phyloP scores from a whole-genome alignment of 2,113 vertebrate species.

The Entelurus aequoreus region DNA sequence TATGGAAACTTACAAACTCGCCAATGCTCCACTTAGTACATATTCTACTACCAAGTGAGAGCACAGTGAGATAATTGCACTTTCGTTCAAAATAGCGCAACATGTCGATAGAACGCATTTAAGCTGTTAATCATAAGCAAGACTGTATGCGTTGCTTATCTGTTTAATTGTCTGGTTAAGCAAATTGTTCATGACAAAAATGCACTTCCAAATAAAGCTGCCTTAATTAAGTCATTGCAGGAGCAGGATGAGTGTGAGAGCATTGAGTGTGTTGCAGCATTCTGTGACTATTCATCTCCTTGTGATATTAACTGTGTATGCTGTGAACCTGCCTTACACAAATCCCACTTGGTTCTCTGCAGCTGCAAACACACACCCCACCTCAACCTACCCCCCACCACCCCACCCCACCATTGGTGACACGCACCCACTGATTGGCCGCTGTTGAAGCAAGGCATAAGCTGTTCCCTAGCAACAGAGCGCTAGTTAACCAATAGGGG shows the following conservation, averaged over 20 bases:
- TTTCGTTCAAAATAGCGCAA: neutral
- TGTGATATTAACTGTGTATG: conserved; percentile 49
- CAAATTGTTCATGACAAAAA: neutral
- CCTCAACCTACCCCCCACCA: conserved; percentile 29
- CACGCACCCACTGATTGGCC: conserved; percentile 66
- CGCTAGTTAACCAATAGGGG: conserved; percentile 66
- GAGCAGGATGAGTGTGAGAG: conserved; percentile 7
- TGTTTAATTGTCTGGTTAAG: neutral
- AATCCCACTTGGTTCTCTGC: conserved; percentile 61
- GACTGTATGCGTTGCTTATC: neutral
- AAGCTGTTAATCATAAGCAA: neutral
- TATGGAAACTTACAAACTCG: too few species aligned
- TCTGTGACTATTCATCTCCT: conserved; percentile 36
- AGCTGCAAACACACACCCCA: conserved; percentile 48
- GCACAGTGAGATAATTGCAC: neutral
- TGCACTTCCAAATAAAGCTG: neutral
- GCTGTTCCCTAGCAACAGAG: conserved; percentile 79
- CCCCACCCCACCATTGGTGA: conserved; percentile 22
- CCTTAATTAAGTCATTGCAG: neutral
- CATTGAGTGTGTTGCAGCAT: conserved; percentile 2
- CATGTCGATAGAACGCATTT: neutral
- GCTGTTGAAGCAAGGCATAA: conserved; percentile 70
- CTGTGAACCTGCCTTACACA: conserved; percentile 62
- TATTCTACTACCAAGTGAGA: neutral
- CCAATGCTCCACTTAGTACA: neutral